phyloP scores from a whole-genome alignment of 2,888 invertebrate species.

The Pristionchus mayeri region DNA sequence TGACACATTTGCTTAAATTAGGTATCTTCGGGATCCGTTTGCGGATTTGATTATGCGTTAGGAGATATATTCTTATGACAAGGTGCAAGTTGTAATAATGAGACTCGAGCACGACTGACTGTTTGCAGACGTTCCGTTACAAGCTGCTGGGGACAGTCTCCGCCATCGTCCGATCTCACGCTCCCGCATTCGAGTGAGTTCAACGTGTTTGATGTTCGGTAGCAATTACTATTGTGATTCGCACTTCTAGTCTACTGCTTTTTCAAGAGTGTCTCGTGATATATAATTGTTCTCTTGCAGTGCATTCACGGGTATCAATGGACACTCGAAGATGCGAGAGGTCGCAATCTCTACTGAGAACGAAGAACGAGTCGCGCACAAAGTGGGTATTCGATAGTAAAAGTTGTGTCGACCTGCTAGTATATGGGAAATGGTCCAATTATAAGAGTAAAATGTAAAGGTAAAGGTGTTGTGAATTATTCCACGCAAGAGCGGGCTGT shows the following conservation, averaged over 20 bases:
- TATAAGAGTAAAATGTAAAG: too few relatives aligned
- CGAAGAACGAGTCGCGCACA: constrained; percentile 26
- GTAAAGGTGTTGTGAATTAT: too few relatives aligned
- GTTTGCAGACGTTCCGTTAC: constrained; percentile 43
- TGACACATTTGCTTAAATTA: too few relatives aligned
- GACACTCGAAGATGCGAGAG: constrained; percentile 29
- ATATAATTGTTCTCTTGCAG: not conserved
- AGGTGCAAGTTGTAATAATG: too few relatives aligned
- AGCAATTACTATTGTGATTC: not conserved
- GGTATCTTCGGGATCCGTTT: too few relatives aligned
- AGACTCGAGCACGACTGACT: too few relatives aligned
- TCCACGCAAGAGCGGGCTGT: too few relatives aligned
- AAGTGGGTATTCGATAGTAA: not conserved
- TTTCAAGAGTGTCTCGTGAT: not conserved
- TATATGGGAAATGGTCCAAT: too few relatives aligned
- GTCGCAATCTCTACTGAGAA: not conserved
- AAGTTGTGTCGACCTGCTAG: too few relatives aligned
- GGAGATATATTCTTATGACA: too few relatives aligned
- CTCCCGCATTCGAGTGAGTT: constrained; percentile 51
- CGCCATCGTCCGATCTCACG: constrained; percentile 51
- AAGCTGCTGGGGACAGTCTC: constrained; percentile 47
- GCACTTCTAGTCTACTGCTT: not conserved
- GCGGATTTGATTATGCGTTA: too few relatives aligned
- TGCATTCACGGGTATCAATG: constrained; percentile 19
- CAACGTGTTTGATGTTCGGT: not conserved